Base-by-base conservation (phyloP, 2,113 vertebrate genomes). In the Psilopogon haemacephalus region DNA sequence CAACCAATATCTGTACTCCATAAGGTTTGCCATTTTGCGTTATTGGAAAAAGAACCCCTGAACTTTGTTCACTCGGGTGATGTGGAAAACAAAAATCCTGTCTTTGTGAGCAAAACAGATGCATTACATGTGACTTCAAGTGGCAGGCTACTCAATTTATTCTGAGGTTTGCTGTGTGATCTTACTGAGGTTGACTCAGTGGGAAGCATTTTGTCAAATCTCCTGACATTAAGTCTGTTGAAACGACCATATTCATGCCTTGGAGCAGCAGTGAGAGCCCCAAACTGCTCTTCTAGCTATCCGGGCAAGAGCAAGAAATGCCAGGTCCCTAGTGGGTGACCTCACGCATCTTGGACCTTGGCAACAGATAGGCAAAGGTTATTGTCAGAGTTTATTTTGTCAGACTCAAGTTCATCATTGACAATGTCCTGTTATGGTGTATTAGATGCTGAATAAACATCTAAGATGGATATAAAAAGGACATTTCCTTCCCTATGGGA, bases 401-500 rank as follows among this genome's bases (percentile, higher is more conserved):
- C 54, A 68, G 64, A 67, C 37, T 5, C 0, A 1, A 68, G 40
- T 58, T 76, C 40, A 28, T 71, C 26, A 37, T 46, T 40, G 65
- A 63, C 68, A 87, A 21, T 77, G 20, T n/a, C 58, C 11, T 13
- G 1, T 52, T 70, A n/a, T 74, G n/a, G 38, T n/a, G 33, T 72
- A 90, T 64, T 42, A 42, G 54, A 69, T 75, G 77, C 38, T 94
- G 91, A 84, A 86, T 69, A 91, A 94, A 90, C 65, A 77, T 92
- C 42, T 74, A 52, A 84, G 60, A 55, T 74, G 48, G n/a, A 63
- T 37, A 55, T 59, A 38, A 91, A 93, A 94, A 91, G 24, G 33
- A 77, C 42, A 74, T 24, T 16, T 27, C 24, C n/a, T 93, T 81
- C 73, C 92, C 76, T 58, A 6, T 11, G 77, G 79, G 86, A 84